A percentile compares a stretch with the other conserved stretches of the same genome.
Evolutionary conservation across 2,113 vertebrate genomes (phyloP).

Genomic region (Azemiops feae): DNA sequence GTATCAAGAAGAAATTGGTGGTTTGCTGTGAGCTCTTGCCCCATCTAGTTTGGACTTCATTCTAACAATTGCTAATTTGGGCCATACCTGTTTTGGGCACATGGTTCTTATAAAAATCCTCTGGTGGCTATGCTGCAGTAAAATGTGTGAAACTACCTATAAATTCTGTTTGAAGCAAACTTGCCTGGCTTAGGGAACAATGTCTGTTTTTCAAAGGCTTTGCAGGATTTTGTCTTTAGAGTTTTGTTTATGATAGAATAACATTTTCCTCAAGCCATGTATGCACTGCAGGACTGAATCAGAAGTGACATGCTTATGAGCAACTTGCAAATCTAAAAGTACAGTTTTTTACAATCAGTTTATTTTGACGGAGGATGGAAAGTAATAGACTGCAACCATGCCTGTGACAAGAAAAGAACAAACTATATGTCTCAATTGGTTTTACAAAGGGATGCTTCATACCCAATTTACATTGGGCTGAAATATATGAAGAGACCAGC

Average conservation of each 20-base stretch:
- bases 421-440: constrained; percentile 1
- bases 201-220: not conserved
- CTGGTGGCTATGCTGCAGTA: not conserved
- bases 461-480: not conserved
- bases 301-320: constrained; percentile 21
- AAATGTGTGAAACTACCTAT: not conserved
- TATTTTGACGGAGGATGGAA: constrained; percentile 20
- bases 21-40: not conserved
- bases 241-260: constrained; percentile 10
- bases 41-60: too few relatives aligned
- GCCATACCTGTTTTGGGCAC: too few relatives aligned
- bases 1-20: not conserved
- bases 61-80: not conserved
- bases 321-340: constrained; percentile 11
- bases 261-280: not conserved
- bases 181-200: not conserved
- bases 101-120: not conserved
- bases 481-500: not conserved
- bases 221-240: constrained; percentile 7
- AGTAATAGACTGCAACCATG: constrained; percentile 17
- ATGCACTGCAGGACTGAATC: constrained; percentile 3
- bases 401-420: constrained; percentile 9
- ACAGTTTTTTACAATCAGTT: constrained; percentile 11
- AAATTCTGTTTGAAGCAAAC: not conserved
- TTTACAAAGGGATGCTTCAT: constrained; percentile 11